These are phyloP conservation scores for Drosophila leontia DNA, from an alignment of 1,140 invertebrate species.

Conservation along the genomic window DNA sequence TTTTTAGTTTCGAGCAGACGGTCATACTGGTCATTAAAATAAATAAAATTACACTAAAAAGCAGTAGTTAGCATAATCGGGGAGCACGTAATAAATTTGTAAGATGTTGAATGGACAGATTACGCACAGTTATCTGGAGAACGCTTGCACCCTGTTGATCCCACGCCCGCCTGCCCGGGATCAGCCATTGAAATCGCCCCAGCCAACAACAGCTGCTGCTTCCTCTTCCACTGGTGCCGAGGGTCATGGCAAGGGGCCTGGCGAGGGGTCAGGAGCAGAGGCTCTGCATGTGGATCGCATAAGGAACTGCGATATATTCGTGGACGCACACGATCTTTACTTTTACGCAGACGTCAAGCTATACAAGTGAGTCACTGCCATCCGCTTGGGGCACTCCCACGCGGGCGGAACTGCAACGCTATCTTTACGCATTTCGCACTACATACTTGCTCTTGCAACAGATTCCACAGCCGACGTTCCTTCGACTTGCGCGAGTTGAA, in stretches of 20 bases:
- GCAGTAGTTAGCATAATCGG: slow-evolving; percentile 46
- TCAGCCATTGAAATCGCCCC: slow-evolving; percentile 45
- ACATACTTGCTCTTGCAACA: slow-evolving; percentile 24
- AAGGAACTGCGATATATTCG: slow-evolving; percentile 78
- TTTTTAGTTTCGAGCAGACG: slow-evolving; percentile 33
- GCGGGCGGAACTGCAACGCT: slow-evolving; percentile 3
- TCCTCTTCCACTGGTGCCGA: slow-evolving; percentile 25
- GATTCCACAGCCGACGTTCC: slow-evolving; percentile 71
- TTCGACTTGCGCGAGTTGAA: slow-evolving; percentile 77
- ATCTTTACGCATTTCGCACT: slow-evolving; percentile 8
- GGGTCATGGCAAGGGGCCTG: slow-evolving; percentile 9
- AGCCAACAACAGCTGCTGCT: slow-evolving; percentile 41
- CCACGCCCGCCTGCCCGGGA: slow-evolving; percentile 58
- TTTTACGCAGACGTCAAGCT: slow-evolving; percentile 77
- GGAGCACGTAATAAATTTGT: slow-evolving; percentile 44
- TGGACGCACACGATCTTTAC: slow-evolving; percentile 77
- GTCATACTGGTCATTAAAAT: slow-evolving; percentile 54
- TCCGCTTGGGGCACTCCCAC: not conserved
- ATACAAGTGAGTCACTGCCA: slow-evolving; percentile 68
- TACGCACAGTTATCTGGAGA: slow-evolving; percentile 69
- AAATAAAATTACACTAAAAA: slow-evolving; percentile 50
- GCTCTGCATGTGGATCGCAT: slow-evolving; percentile 68
- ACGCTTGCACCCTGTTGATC: slow-evolving; percentile 69
- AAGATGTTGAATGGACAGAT: slow-evolving; percentile 75
- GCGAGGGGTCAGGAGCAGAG: slow-evolving; percentile 20